phyloP scores from a whole-genome alignment of 2,113 vertebrate genomes.

The Paedocypris sp. region DNA sequence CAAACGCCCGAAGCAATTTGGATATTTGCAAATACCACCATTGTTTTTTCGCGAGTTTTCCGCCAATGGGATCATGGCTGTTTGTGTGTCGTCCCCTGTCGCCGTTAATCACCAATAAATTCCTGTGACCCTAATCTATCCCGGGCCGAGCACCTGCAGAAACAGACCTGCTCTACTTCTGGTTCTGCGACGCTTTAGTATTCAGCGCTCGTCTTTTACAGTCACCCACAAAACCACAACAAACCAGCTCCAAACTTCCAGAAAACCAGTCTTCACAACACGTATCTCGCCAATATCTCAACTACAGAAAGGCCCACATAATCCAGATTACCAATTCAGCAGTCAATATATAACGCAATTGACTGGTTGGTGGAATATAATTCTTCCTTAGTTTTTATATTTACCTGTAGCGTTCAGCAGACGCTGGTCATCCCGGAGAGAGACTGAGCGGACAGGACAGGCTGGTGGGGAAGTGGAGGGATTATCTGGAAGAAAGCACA shows the following conservation, averaged over 20 bases:
- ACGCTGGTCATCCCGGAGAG: conserved; percentile 43
- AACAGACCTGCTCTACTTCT: background rate
- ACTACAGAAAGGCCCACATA: too few relatives aligned
- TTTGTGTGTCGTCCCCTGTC: conserved; percentile 43
- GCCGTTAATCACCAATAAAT: conserved; percentile 38
- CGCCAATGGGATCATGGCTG: conserved; percentile 21
- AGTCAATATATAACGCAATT: too few relatives aligned
- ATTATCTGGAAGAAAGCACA: conserved; percentile 47
- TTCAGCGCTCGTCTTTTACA: too few relatives aligned
- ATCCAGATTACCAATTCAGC: too few relatives aligned
- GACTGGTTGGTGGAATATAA: too few relatives aligned
- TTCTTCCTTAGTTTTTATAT: background rate
- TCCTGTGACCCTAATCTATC: conserved; percentile 47
- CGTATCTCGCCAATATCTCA: too few relatives aligned
- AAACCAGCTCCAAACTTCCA: too few relatives aligned
- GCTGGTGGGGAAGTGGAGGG: conserved; percentile 32
- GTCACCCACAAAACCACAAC: too few relatives aligned
- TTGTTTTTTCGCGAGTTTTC: background rate
- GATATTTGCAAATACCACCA: background rate
- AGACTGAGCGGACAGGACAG: conserved; percentile 20
- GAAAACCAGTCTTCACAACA: too few relatives aligned
- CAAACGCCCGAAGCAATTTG: too few relatives aligned
- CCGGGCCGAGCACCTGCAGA: conserved; percentile 18
- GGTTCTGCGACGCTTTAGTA: too few relatives aligned
- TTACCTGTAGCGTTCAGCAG: conserved; percentile 53